Conservation (phyloP, 2,113 vertebrate genomes). For the Hippocampus comes region DNA sequence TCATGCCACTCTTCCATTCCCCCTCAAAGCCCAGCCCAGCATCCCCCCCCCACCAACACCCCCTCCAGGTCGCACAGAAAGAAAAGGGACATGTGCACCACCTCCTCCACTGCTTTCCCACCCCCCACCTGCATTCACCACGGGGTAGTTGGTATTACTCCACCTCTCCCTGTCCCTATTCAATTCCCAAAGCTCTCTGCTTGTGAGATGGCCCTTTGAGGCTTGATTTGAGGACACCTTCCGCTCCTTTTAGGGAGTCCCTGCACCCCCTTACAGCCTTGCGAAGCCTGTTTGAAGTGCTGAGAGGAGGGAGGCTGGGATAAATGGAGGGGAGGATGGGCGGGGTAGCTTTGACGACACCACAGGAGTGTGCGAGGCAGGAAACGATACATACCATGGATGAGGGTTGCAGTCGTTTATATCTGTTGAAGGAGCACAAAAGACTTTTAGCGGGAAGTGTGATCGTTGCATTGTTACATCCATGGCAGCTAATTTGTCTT, state of each 20-base stretch:
- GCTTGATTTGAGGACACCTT: conserved; percentile 69
- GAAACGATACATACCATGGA: conserved; percentile 83
- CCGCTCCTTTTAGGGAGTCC: conserved; percentile 48
- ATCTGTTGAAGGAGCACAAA: conserved; percentile 69
- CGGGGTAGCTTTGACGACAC: background rate
- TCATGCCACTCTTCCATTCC: conserved; percentile 54
- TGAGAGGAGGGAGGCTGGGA: conserved; percentile 13
- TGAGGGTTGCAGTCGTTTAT: conserved; percentile 95
- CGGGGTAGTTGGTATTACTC: conserved; percentile 41
- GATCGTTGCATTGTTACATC: background rate
- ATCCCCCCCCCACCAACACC: conserved; percentile 14
- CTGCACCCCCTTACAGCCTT: conserved; percentile 28
- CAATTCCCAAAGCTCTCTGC: conserved; percentile 25
- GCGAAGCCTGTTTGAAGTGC: conserved; percentile 40
- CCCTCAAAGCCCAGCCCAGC: conserved; percentile 45
- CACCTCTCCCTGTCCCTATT: conserved; percentile 52
- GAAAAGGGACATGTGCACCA: conserved; percentile 53
- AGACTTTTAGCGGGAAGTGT: background rate
- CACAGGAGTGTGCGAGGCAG: conserved; percentile 13
- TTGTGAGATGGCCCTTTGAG: conserved; percentile 58
- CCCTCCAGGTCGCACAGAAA: conserved; percentile 60
- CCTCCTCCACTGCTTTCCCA: conserved; percentile 25
- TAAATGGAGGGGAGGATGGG: conserved; percentile 3
- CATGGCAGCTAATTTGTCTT: background rate
- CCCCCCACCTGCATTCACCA: conserved; percentile 62